Base-by-base conservation (phyloP, 2,797 vertebrate species). In the Erethizon dorsatum region DNA sequence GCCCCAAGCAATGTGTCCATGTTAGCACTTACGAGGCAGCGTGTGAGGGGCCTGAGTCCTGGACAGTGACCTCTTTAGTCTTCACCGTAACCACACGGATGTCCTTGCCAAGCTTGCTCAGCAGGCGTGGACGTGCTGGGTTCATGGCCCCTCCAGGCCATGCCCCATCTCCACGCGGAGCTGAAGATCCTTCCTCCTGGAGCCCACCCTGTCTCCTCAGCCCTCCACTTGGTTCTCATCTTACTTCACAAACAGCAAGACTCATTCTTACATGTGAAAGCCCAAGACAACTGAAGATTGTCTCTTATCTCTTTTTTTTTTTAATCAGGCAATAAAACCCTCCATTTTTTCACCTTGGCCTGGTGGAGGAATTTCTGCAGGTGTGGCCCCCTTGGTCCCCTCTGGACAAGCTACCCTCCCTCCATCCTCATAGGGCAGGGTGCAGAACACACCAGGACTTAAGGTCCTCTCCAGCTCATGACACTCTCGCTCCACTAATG, bases 61-160 rank as follows among this genome's bases (percentile, higher is more conserved):
- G 0, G 18, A 24, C 6, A n/a, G 12, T 2, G 4, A 33, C 28
- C 33, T 47, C 15, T 45, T 65, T 45, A 2, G 31, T 61, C 37
- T 37, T 75, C 4, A 52, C 31, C 31, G 61, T 6, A 33, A 14
- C 0, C 4, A 6, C 20, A 14, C 0, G 22, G 41, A 13, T 15
- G 14, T 59, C 13, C 13, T 4, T 6, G 31, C 6, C 5, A 1
- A 6, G 47, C 3, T 20, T n/a, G 61, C 4, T 71, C 13, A 0
- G 13, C 24, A 28, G 2, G 47, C 12, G 45, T 26, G 33, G 50
- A 11, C 8, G 18, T 3, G 4, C 14, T 28, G 47, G 24, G 24
- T 50, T 37, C 14, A n/a, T n/a, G n/a, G 12, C n/a, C 15, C 2
- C 15, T 91, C 8, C 69, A 22, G 69, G 18, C n/a, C 6, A 7